phyloP scores from a whole-genome alignment of 2,797 vertebrate species.

The Tenualosa thibaudeaui region DNA sequence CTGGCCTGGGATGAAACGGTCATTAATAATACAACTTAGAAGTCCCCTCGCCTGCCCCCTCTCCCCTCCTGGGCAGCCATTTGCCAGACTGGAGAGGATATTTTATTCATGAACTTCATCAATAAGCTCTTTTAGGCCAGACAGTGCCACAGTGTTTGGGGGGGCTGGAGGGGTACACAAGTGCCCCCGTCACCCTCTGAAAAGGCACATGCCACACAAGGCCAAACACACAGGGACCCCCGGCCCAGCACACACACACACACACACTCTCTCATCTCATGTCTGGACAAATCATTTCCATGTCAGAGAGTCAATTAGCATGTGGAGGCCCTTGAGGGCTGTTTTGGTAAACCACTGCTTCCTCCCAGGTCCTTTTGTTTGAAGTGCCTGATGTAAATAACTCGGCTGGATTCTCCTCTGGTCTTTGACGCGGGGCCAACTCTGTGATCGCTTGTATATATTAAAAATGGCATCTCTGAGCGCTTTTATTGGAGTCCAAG shows the following conservation, averaged over 20 bases:
- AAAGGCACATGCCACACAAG: slow-evolving; percentile 10
- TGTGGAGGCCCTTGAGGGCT: neutral
- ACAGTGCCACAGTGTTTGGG: slow-evolving; percentile 28
- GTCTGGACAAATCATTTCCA: slow-evolving; percentile 16
- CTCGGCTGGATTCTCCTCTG: neutral
- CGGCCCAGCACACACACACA: neutral
- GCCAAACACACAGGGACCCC: slow-evolving; percentile 16
- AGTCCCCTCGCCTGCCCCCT: slow-evolving; percentile 9
- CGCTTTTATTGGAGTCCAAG: slow-evolving; percentile 8
- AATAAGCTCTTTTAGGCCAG: slow-evolving; percentile 36
- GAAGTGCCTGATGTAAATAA: slow-evolving; percentile 12
- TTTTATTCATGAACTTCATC: slow-evolving; percentile 51
- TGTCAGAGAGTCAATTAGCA: slow-evolving; percentile 24
- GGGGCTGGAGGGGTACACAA: neutral
- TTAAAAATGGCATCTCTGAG: neutral
- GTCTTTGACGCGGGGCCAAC: neutral
- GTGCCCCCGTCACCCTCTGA: slow-evolving; percentile 7
- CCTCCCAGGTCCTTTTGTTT: slow-evolving; percentile 5
- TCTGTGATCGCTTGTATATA: neutral
- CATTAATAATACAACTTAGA: slow-evolving; percentile 49
- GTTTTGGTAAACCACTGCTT: neutral
- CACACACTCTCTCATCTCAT: neutral
- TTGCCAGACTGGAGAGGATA: slow-evolving; percentile 42
- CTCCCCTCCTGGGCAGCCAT: slow-evolving; percentile 27
- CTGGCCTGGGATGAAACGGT: slow-evolving; percentile 35